Evolutionary conservation across 2,888 invertebrate species (phyloP).

Genomic region (Malacosoma neustria): DNA sequence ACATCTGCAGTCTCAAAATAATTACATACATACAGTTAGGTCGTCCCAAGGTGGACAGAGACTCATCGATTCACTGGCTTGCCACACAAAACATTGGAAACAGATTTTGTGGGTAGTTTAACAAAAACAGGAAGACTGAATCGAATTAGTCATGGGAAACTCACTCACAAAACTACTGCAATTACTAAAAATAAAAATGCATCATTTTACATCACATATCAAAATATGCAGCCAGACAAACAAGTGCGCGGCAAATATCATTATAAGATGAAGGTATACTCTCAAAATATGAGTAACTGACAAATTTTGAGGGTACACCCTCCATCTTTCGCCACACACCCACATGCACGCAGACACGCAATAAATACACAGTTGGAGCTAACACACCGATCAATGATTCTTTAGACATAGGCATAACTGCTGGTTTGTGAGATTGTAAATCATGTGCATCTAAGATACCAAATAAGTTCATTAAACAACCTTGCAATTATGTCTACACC

Average conservation of each 20-base stretch:
- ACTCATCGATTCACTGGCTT: slow-evolving; percentile 28
- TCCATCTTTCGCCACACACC: slow-evolving; percentile 15
- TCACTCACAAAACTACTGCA: slow-evolving; percentile 34
- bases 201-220: slow-evolving; percentile 48
- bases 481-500: slow-evolving; percentile 13
- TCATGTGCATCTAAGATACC: neutral
- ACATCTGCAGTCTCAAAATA: slow-evolving; percentile 72
- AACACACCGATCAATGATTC: slow-evolving; percentile 42
- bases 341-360: slow-evolving; percentile 24
- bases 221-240: slow-evolving; percentile 18
- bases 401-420: neutral
- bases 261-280: neutral
- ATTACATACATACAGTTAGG: slow-evolving; percentile 66
- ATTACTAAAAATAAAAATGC: slow-evolving; percentile 62
- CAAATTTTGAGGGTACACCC: too few species aligned
- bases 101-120: neutral
- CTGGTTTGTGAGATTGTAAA: neutral
- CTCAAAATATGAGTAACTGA: too few species aligned
- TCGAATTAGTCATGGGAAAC: slow-evolving; percentile 33
- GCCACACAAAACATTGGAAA: slow-evolving; percentile 3
- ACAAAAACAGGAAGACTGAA: slow-evolving; percentile 24
- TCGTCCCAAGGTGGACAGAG: slow-evolving; percentile 45
- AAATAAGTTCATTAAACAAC: neutral
- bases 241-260: slow-evolving; percentile 8
- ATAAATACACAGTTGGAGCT: slow-evolving; percentile 66